Base-by-base conservation (phyloP, 2,113 vertebrate genomes). In the Malurus elegans region DNA sequence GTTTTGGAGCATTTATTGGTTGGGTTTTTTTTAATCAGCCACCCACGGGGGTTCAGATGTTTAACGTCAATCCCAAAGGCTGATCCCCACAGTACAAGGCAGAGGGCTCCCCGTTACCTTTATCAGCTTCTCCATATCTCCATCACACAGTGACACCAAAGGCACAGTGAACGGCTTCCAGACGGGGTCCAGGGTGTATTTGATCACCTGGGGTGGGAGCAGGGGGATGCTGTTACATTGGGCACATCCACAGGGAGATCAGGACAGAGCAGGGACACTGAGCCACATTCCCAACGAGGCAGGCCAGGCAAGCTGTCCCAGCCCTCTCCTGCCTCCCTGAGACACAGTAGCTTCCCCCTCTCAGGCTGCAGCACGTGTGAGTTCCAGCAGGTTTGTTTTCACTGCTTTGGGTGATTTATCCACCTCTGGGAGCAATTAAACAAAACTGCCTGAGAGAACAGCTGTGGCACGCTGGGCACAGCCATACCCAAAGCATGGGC, bases 101-200 rank as follows among this genome's bases (percentile, higher is more conserved):
- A 0, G 45, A 40, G 40, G 9, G 19, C 7, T 24, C 20, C 12
- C 16, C 1, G 0, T 86, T 88, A 99, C 99, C 98, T 99, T 99
- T 91, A 99, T 98, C 94, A 97, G 98, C 96, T 99, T 99, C 92
- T 99, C 98, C 82, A 99, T 94, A 48, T 99, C 99, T 91, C 99
- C 99, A 83, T 99, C 98, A 32, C 99, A 99, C 79, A 99, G 98
- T 29, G 99, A 99, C 94, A 99, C 98, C 62, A 99, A 97, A 24
- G 99, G 99, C 93, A 99, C 98, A 1, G 99, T 99, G 96, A 99
- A 99, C 0, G 99, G 96, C 91, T 99, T 99, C 99, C 99, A 99
- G 42, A 99, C 95, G 0, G 99, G 99, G 95, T 99, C 99, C 97
- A 99, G 97, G 0, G 99, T 99, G 97, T 99, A 99, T 96, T 99